Evolutionary conservation across 2,797 vertebrate genomes (phyloP), one percentile per base, ranked within the genome.

Genomic region (Eulemur rubriventer): DNA sequence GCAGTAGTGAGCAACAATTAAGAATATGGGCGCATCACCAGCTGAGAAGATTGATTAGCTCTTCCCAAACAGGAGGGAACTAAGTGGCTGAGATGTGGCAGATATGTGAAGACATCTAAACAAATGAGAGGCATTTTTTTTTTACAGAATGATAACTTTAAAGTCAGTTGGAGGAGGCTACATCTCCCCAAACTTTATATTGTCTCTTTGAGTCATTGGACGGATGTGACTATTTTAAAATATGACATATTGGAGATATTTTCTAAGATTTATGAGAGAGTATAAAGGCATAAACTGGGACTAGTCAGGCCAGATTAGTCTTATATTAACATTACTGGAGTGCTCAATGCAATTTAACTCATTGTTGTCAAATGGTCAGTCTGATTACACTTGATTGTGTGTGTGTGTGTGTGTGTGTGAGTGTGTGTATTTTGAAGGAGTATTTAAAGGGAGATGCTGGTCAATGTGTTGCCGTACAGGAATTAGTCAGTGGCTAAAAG

Each of bases 401-500:
- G 96, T 94, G 0, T 0, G 16, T 26, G 59, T 63, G 28, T 97
- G 76, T 96, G 96, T 95, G 0, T 97, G 92, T 96, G n/a, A n/a
- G 96, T 95, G 0, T 1, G 30, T 95, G 85, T 59, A 57, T 83
- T 94, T 96, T 91, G 57, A 95, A 88, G 90, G 84, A 91, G 87
- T 72, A 92, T 95, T 87, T 97, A 0, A 22, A 97, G 80, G 84
- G 0, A 96, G 87, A 91, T 87, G 67, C 7, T 96, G n/a, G 50
- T 93, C 93, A 75, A 84, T 97, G 59, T 65, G 63, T 82, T 96
- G 98, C 52, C 91, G 95, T 95, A 91, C 96, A 76, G 48, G 81
- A 98, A 98, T 96, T 96, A 89, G 84, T 96, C 81, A 81, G 43
- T 82, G 94, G 65, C 17, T 73, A 90, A 97, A 97, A 98, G 78